Base-by-base conservation (phyloP, 2,113 vertebrate species). In the Shinisaurus crocodilurus region DNA sequence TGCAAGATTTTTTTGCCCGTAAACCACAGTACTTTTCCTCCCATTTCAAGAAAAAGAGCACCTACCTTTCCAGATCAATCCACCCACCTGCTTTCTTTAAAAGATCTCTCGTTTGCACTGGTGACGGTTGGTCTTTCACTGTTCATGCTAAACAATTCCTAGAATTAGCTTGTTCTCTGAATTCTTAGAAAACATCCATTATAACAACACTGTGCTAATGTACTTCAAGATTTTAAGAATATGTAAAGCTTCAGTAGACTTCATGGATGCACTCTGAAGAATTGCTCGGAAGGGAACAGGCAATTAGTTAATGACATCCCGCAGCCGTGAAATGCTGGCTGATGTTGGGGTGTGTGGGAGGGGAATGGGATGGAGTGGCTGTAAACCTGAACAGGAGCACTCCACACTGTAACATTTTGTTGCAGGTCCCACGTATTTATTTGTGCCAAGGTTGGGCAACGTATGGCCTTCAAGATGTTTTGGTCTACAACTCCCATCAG, bases 171-270 rank as follows among this genome's bases (percentile, higher is more conserved):
- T 3, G 5, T 43, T 18, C 77, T 93, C 83, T 92, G 84, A n/a
- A 85, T 65, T 57, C 87, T 65, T 91, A 89, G n/a, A 91, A 92
- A 93, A 20, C 80, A 86, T 70, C 45, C n/a, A 90, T 89, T 93
- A 70, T 32, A 40, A 92, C 16, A 43, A 23, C 60, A 48, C 93
- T 86, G 48, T 43, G 45, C 89, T 89, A 91, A 94, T 87, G 86
- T 60, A 69, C 43, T 94, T 88, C 81, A 74, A 88, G 82, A 86
- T n/a, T 89, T 60, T 88, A 94, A 90, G 63, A 40, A 48, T 70
- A 88, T 94, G 87, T 29, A 92, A 92, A 93, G 0, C 45, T 25
- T 65, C 67, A 18, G n/a, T n/a, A 45, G 18, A 1, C 65, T 18
- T 92, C 85, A 88, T 86, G 88, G 85, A 93, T 92, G 88, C 91